Evolutionary conservation across 2,888 invertebrate species (phyloP), one percentile per base, ranked within the genome.

Genomic region (Anorthoa munda): DNA sequence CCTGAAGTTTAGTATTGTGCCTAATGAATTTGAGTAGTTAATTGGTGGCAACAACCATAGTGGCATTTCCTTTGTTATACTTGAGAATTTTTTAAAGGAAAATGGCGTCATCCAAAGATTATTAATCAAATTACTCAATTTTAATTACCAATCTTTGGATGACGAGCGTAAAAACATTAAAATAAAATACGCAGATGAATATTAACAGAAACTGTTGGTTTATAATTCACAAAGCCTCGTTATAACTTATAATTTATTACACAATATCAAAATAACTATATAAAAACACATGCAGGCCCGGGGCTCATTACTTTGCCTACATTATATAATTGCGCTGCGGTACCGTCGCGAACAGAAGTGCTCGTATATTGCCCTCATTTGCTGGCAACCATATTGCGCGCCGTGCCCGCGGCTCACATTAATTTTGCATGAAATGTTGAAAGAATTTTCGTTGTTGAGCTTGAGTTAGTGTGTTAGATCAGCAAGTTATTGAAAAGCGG

Each of bases 321-420:
- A 48, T 64, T 50, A 55, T 23, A 55, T 23, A 51, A 51, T 56
- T 23, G 50, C 64, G 4, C 26, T 9, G 7, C 13, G 13, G n/a
- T 53, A 39, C 55, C 45, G 69, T 66, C 53, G 17, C 13, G 26
- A 66, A 45, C 69, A 81, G 26, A 46, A 59, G 31, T 66, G 60
- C 45, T 55, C 26, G 50, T 60, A 66, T 65, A 68, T 53, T 31
- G 50, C 46, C 15, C 23, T 23, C 17, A 72, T 55, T 71, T 26
- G 18, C 26, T 59, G 11, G 15, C 9, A 26, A 7, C 1, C n/a
- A 13, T 61, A 26, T 39, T 39, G 9, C 9, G 9, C 39, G 39
- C 39, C 39, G 39, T 26, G 48, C 77, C 23, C 45, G 66, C 50
- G 64, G 66, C 48, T 2, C 15, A 1, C 23, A 15, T 68, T 64